These are phyloP conservation scores for Taxidea taxus DNA, from an alignment of 2,113 vertebrate genomes.

Conservation along the genomic window DNA sequence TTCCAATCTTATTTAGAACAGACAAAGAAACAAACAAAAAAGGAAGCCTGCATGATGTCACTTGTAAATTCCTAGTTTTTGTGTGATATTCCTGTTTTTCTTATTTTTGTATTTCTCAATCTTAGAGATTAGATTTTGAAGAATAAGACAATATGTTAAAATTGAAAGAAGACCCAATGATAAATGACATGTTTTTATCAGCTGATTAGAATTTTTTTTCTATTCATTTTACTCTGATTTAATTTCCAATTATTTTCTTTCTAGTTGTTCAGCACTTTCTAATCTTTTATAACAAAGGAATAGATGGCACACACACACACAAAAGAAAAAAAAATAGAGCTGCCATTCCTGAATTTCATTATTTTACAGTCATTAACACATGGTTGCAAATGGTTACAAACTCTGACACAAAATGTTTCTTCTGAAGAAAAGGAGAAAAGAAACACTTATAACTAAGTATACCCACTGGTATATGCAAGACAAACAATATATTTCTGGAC, in stretches of 20 bases:
- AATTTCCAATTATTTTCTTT: conserved; percentile 64
- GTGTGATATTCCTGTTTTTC: not conserved
- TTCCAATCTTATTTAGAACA: not conserved
- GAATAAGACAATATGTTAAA: not conserved
- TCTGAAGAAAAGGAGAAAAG: not conserved
- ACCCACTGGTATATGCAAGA: not conserved
- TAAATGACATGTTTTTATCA: not conserved
- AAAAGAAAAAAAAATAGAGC: conserved; percentile 35
- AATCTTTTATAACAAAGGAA: conserved; percentile 51
- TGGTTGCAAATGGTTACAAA: conserved; percentile 16
- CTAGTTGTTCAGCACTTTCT: conserved; percentile 37
- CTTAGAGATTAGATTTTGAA: not conserved
- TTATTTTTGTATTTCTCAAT: not conserved
- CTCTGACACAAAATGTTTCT: conserved; percentile 39
- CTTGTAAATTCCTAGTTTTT: not conserved
- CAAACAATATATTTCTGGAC: conserved; percentile 42
- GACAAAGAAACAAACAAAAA: not conserved
- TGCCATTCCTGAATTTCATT: conserved; percentile 6
- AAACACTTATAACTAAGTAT: not conserved
- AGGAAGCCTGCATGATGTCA: not conserved
- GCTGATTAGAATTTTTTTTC: conserved; percentile 14
- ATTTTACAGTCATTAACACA: not conserved
- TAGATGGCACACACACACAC: not conserved
- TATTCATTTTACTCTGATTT: conserved; percentile 58
- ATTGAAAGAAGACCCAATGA: conserved; percentile 9